These are phyloP conservation scores for Oncorhynchus kisutch DNA, from an alignment of 2,113 vertebrate species.

Conservation along the genomic window DNA sequence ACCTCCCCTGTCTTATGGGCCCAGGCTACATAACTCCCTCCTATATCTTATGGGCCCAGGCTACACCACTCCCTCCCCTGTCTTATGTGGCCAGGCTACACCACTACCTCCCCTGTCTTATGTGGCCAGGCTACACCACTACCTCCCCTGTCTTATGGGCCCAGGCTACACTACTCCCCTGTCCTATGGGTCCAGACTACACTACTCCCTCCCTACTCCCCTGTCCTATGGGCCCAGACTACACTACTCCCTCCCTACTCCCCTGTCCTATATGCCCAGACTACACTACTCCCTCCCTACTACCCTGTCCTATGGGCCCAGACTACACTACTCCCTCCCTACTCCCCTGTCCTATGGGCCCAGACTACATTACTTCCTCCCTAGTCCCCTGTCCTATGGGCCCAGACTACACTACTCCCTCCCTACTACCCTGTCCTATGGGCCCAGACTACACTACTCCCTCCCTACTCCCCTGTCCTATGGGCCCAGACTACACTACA, in stretches of 20 bases:
- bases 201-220: no score
- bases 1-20: not conserved
- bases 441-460: not conserved
- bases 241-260: no score
- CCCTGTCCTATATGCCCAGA: no score
- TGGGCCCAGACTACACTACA: conserved; percentile 42
- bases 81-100: conserved; percentile 36
- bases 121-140: conserved; percentile 11
- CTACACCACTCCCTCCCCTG: conserved; percentile 23
- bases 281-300: conserved; percentile 24
- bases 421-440: no score
- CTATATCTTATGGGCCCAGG: conserved; percentile 1
- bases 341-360: conserved; percentile 16
- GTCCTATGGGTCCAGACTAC: no score
- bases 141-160: conserved; percentile 46
- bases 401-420: no score
- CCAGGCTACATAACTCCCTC: conserved; percentile 26
- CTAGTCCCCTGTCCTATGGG: no score
- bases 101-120: conserved; percentile 14
- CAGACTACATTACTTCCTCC: no score
- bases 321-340: conserved; percentile 36
- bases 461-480: not conserved
- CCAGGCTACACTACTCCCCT: not conserved
- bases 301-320: conserved; percentile 29
- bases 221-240: no score